phyloP scores from a whole-genome alignment of 1,140 invertebrate species.

The Caenorhabditis brenneri region DNA sequence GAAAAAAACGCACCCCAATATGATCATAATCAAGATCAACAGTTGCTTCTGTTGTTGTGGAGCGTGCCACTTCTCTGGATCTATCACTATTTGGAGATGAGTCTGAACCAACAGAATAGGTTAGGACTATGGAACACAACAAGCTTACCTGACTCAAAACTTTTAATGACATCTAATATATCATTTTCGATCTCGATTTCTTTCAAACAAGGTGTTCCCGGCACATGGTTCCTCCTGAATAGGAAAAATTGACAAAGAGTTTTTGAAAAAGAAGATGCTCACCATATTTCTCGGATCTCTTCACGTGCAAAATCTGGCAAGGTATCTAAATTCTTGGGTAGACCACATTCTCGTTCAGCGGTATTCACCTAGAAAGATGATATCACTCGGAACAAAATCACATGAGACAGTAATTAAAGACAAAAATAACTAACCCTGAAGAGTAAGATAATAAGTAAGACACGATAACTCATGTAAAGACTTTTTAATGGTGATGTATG shows the following conservation, averaged over 20 bases:
- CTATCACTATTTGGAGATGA: background rate
- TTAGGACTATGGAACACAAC: background rate
- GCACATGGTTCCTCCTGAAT: slow-evolving; percentile 46
- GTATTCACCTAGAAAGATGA: background rate
- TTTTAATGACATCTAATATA: slow-evolving; percentile 40
- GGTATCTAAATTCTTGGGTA: slow-evolving; percentile 32
- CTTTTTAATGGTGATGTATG: background rate
- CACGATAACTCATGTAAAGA: background rate
- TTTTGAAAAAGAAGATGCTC: background rate
- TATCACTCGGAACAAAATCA: background rate
- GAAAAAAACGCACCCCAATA: background rate
- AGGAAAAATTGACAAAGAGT: background rate
- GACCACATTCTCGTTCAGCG: slow-evolving; percentile 40
- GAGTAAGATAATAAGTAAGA: background rate
- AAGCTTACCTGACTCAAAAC: slow-evolving; percentile 38
- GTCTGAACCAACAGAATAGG: background rate
- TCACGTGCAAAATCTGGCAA: slow-evolving; percentile 45
- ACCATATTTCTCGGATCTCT: slow-evolving; percentile 52
- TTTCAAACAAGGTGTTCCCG: slow-evolving; percentile 47
- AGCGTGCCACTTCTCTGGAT: background rate
- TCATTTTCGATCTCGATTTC: slow-evolving; percentile 47
- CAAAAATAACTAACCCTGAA: background rate
- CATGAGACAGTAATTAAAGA: no score
- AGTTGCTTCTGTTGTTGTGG: background rate
- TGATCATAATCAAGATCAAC: slow-evolving; percentile 5